phyloP scores from a whole-genome alignment of 2,888 invertebrate genomes.

The Helleia helle region DNA sequence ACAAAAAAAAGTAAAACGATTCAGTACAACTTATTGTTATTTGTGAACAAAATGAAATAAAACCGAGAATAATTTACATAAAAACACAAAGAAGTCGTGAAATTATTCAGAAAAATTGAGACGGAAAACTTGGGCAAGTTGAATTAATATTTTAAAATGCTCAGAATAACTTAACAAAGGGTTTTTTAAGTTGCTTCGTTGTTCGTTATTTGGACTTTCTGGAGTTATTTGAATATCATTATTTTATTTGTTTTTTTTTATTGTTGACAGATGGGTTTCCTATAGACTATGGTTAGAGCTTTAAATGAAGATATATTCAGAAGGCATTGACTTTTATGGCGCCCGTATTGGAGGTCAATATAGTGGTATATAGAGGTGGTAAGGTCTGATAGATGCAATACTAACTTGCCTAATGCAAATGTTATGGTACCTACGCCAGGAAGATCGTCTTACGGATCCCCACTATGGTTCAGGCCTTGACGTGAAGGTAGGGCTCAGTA shows the following conservation, averaged over 20 bases:
- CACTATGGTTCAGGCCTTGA: too few species aligned
- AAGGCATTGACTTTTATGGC: too few species aligned
- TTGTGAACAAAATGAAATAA: not conserved
- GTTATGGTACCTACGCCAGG: too few species aligned
- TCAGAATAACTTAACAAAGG: conserved; percentile 9
- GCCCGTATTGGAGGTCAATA: too few species aligned
- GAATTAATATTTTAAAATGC: conserved; percentile 10
- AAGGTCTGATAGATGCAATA: too few species aligned
- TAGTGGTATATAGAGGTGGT: too few species aligned
- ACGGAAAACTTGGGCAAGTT: not conserved
- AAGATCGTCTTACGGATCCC: too few species aligned
- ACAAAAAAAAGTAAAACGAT: too few species aligned
- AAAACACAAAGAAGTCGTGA: not conserved
- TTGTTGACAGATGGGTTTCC: too few species aligned
- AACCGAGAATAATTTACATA: not conserved
- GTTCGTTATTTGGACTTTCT: not conserved
- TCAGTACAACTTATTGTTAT: not conserved
- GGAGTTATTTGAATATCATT: not conserved
- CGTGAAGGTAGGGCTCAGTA: too few species aligned
- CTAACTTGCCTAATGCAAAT: too few species aligned
- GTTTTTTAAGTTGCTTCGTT: conserved; percentile 3
- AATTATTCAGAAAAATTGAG: conserved; percentile 4
- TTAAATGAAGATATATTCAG: too few species aligned
- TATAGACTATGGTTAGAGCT: not conserved
- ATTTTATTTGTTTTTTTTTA: not conserved